Base-by-base conservation (phyloP, 2,797 vertebrate species). In the Melanotaenia nigrans region DNA sequence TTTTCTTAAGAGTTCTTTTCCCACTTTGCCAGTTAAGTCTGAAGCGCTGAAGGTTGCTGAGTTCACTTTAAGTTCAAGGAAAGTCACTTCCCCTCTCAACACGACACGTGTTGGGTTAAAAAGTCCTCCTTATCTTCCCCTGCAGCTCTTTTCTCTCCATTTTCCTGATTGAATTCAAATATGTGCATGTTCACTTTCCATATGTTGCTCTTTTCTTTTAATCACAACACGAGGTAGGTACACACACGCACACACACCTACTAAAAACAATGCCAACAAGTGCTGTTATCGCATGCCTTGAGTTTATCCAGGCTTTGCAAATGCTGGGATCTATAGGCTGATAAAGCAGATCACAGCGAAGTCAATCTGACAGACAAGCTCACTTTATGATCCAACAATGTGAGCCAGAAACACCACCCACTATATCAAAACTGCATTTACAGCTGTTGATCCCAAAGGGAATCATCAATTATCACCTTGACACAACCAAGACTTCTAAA, bases 1-100 rank as follows among this genome's bases (percentile, higher is more conserved):
- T 85, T 86, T 79, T 22, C 74, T n/a, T 82, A 73, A 54, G 56
- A 63, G 65, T 53, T 69, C 67, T 25, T 61, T 45, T 59, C 47
- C 57, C 57, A 12, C 65, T 58, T 82, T 62, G 62, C 30, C 47
- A 36, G 70, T 59, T 40, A 24, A 56, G 67, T 69, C 40, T 1
- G 62, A 65, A 36, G 69, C 59, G 75, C 3, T 60, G 28, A 53
- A 65, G 62, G 65, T 80, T 73, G 73, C 22, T 2, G 64, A 74
- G 86, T 88, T 91, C 83, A 91, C 1, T 16, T 73, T 30, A 66
- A 87, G 89, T 92, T 92, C 82, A 91, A 61, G 45, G 55, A 77
- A 71, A 87, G 66, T 71, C 42, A 32, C 65, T 55, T 76, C 65
- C 60, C 70, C 68, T n/a, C 57, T 71, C 32, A 45, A 49, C n/a